phyloP scores from a whole-genome alignment of 2,113 vertebrate genomes.

The Grallaria varia region DNA sequence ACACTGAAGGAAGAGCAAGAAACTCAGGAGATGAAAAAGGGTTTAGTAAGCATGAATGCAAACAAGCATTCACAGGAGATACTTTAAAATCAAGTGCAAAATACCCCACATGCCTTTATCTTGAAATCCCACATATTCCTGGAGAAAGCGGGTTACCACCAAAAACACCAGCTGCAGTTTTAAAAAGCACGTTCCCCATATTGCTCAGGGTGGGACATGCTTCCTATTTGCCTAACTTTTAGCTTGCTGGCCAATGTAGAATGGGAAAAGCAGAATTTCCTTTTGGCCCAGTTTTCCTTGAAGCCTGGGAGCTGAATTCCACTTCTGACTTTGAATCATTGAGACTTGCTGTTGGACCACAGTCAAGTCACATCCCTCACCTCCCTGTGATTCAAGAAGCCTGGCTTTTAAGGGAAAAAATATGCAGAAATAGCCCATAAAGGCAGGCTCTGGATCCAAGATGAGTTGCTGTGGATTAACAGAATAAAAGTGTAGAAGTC shows the following conservation, averaged over 20 bases:
- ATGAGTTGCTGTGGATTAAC: conserved; percentile 26
- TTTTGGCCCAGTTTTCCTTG: conserved; percentile 43
- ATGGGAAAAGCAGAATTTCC: conserved; percentile 62
- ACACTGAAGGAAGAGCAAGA: not conserved
- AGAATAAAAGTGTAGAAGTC: conserved; percentile 13
- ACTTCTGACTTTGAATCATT: conserved; percentile 50
- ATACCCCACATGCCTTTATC: conserved; percentile 12
- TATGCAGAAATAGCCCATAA: not conserved
- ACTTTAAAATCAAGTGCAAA: not conserved
- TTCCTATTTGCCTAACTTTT: conserved; percentile 55
- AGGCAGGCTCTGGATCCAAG: conserved; percentile 3
- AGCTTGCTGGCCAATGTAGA: conserved; percentile 24
- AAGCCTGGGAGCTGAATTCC: conserved; percentile 62
- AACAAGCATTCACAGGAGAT: not conserved
- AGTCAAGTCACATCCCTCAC: conserved; percentile 59
- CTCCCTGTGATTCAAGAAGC: conserved; percentile 29
- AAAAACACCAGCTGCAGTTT: conserved; percentile 31
- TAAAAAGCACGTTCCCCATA: not conserved
- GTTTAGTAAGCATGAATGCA: not conserved
- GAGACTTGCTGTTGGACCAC: conserved; percentile 41
- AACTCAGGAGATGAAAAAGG: not conserved
- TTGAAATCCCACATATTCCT: conserved; percentile 1
- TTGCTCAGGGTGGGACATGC: conserved; percentile 34
- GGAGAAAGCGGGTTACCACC: not conserved
- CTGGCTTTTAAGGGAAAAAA: conserved; percentile 38